Conservation (phyloP, 1,140 invertebrate genomes). For the Ylistrum balloti region DNA sequence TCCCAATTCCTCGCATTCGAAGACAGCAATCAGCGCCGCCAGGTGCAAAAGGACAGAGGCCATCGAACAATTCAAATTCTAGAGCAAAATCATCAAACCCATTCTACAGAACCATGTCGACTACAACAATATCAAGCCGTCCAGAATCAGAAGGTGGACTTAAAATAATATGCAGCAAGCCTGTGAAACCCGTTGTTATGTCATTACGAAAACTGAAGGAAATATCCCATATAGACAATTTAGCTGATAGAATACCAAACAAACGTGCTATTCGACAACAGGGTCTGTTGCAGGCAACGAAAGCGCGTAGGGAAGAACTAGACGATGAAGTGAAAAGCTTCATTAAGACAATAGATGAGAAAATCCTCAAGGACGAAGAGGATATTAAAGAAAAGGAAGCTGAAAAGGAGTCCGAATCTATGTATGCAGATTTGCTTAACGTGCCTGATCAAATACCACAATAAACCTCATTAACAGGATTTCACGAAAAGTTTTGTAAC, state of each 20-base stretch:
- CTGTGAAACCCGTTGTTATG: slow-evolving; percentile 61
- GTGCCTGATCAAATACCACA: slow-evolving; percentile 40
- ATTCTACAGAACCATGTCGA: slow-evolving; percentile 41
- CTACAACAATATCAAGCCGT: slow-evolving; percentile 28
- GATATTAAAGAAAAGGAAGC: slow-evolving; percentile 46
- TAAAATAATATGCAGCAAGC: slow-evolving; percentile 60
- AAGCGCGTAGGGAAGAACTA: slow-evolving; percentile 40
- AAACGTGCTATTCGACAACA: slow-evolving; percentile 44
- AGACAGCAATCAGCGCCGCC: slow-evolving; percentile 61
- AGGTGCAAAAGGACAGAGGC: slow-evolving; percentile 44
- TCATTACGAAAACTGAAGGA: slow-evolving; percentile 61
- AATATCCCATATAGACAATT: slow-evolving; percentile 56
- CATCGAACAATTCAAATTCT: slow-evolving; percentile 44
- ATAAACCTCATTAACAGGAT: neutral
- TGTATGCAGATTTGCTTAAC: slow-evolving; percentile 44
- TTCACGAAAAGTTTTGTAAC: neutral
- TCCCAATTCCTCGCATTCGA: slow-evolving; percentile 57
- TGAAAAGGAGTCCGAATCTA: slow-evolving; percentile 49
- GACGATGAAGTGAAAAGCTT: slow-evolving; percentile 45
- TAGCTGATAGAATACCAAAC: slow-evolving; percentile 53
- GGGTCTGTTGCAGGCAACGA: slow-evolving; percentile 41
- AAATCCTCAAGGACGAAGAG: slow-evolving; percentile 52
- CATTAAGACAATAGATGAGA: slow-evolving; percentile 46
- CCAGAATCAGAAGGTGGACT: slow-evolving; percentile 47
- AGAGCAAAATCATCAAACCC: slow-evolving; percentile 41